Conservation (phyloP, 37 sponge, comb jelly and placozoan genomes). For the Bolinopsis microptera region DNA sequence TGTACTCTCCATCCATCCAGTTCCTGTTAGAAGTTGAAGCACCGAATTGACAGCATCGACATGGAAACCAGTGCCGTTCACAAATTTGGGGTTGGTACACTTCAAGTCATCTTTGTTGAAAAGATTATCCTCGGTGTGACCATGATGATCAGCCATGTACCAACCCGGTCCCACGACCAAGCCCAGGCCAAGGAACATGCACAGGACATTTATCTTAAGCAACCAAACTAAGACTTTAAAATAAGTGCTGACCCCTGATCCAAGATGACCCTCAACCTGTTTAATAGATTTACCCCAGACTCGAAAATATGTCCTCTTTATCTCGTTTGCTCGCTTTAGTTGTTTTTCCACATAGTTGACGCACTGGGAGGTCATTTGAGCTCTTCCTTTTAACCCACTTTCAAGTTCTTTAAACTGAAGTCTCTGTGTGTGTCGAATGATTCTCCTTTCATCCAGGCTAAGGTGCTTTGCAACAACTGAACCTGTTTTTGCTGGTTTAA, state of each 20-base stretch:
- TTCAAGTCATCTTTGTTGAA: constrained; percentile 26
- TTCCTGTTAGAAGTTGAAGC: constrained; percentile 19
- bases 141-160: neutral
- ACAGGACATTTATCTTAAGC: constrained; percentile 46
- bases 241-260: constrained; percentile 25
- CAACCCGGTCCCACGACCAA: neutral
- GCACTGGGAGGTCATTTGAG: no score
- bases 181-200: neutral
- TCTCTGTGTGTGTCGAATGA: no score
- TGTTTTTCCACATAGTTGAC: no score
- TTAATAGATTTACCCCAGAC: neutral
- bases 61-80: neutral
- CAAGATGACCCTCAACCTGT: constrained; percentile 15
- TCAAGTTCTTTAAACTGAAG: no score
- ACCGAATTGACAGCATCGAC: neutral
- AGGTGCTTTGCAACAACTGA: neutral
- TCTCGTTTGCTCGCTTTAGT: no score
- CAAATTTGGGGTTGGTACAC: neutral
- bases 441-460: neutral
- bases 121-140: neutral
- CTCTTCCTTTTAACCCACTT: no score
- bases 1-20: constrained; percentile 48
- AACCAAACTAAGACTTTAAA: constrained; percentile 36
- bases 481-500: neutral
- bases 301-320: no score